Evolutionary conservation across 2,888 invertebrate genomes (phyloP), one percentile per base, ranked within the genome.

Genomic region (Biston betularia): DNA sequence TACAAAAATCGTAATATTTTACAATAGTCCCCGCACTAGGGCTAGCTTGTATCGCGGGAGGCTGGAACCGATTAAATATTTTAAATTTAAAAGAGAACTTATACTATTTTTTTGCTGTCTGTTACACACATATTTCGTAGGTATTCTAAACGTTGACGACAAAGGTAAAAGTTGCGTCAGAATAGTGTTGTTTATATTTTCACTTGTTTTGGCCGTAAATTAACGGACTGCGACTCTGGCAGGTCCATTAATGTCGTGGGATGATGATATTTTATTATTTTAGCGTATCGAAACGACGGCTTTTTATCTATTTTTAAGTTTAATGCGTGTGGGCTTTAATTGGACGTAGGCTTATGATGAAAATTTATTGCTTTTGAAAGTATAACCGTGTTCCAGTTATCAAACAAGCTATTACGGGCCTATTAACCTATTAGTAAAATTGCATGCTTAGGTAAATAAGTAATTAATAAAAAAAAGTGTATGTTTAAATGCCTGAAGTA

Each of bases 341-440:
- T 76, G 78, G 74, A 62, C 57, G 69, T 59, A 68, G 66, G 72
- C 67, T 72, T 76, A 75, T 74, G 52, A 66, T 65, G 64, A 52
- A 68, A 77, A 79, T 84, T 82, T 80, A 84, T 82, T 65, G 76
- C 68, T 80, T 79, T 82, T 79, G 84, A 86, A 85, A 86, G 83
- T 80, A 50, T 72, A 77, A 74, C 77, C 71, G 58, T 78, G 78
- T 70, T 75, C 79, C 73, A 78, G 73, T 78, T 80, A 73, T 64
- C 49, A 63, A 65, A 65, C 61, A 57, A 65, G 64, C 67, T 58
- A 59, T 63, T 66, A 59, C 33, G 11, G n/a, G 55, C 40, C 45
- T 65, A 64, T 65, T 48, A 58, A 48, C 46, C 57, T 34, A 54
- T 62, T 48, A 58, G 74, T 75, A 75, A 79, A 80, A 79, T 76